Base-by-base conservation (phyloP, 2,113 vertebrate genomes). In the human (Homo sapiens) region DNA sequence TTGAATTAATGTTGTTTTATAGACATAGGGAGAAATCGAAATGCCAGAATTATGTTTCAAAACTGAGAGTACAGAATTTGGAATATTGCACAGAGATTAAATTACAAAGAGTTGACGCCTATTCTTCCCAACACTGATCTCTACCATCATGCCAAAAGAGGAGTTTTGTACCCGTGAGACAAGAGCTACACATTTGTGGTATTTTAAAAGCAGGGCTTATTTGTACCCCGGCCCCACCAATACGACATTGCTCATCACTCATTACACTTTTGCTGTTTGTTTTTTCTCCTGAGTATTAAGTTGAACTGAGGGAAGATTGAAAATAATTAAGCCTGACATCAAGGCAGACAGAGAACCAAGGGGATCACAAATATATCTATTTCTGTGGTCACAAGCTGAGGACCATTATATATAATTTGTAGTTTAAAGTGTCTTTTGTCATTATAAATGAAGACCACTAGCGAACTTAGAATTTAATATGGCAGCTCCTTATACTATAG, bases 241-340 rank as follows among this genome's bases (percentile, higher is more conserved):
- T 48, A 38, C 78, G 92, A 57, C 55, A 18, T 43, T 18, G 6
- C 18, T 45, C 4, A 1, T 88, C 59, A 8, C 52, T 27, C 22
- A 27, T 61, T 61, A 27, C 25, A 27, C 10, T 61, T 61, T 84
- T 57, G 35, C 1, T 18, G n/a, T 90, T 50, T 32, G n/a, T 45
- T 90, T n/a, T 5, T 75, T 43, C 11, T 32, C 23, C 57, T 40
- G 25, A 93, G 52, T 73, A n/a, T 30, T 55, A 61, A 55, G 32
- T 40, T 76, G 23, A 91, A 8, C 10, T 2, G 30, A 73, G 20
- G 22, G 17, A 68, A 75, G 52, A 95, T 7, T 45, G 72, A 88
- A 83, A 89, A 86, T 40, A 96, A 93, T 92, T 81, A 91, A 97
- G 25, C 23, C 52, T 75, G 88, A 83, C 23, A 90, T n/a, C 4